phyloP scores from a whole-genome alignment of 2,888 invertebrate species.

The Aporophyla lueneburgensis region DNA sequence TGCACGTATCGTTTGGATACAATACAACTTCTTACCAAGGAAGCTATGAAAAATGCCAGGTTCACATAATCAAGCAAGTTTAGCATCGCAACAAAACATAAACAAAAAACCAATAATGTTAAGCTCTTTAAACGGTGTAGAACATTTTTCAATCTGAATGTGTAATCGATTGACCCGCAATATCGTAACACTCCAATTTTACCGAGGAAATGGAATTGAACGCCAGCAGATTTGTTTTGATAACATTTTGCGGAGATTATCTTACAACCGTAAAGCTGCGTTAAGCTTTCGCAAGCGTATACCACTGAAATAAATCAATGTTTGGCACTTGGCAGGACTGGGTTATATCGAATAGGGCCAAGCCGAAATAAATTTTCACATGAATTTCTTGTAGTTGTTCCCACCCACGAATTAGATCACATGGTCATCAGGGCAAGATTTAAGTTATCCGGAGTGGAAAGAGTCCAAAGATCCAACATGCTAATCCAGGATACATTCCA shows the following conservation, averaged over 20 bases:
- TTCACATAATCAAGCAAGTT: background rate
- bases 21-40: background rate
- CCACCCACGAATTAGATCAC: background rate
- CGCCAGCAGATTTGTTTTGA: slow-evolving; percentile 58
- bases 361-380: background rate
- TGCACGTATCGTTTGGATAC: background rate
- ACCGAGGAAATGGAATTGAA: slow-evolving; percentile 53
- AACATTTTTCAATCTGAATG: slow-evolving; percentile 38
- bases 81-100: slow-evolving; percentile 1
- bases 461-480: background rate
- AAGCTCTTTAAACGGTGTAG: slow-evolving; percentile 8
- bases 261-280: slow-evolving; percentile 36
- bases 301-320: slow-evolving; percentile 41
- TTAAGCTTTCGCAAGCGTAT: slow-evolving; percentile 31
- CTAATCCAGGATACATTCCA: background rate
- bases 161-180: slow-evolving; percentile 54
- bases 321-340: slow-evolving; percentile 10
- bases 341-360: background rate
- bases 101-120: slow-evolving; percentile 24
- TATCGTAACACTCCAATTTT: slow-evolving; percentile 54
- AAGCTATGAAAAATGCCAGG: background rate
- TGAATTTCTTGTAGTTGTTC: background rate
- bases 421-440: background rate
- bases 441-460: background rate
- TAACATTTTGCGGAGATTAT: slow-evolving; percentile 56